Evolutionary conservation across 2,113 vertebrate genomes (phyloP), one percentile per base, ranked within the genome.

Genomic region (Corythornis cristatus): DNA sequence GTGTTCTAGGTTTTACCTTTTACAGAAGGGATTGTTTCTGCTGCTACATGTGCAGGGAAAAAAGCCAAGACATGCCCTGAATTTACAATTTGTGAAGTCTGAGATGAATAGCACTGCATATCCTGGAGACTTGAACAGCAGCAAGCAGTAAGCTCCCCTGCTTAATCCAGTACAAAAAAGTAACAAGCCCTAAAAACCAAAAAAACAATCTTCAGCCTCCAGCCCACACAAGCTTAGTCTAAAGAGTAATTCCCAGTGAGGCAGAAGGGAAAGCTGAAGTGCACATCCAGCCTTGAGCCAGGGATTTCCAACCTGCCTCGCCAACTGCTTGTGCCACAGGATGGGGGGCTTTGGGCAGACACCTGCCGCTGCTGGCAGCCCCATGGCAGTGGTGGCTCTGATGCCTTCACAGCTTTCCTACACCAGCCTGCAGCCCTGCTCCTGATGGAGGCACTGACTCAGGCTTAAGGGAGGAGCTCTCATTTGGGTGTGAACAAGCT

Each of bases 391-490:
- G 2, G 60, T 3, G 6, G 82, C 66, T 83, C 75, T 12, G 23
- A 50, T 29, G 57, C 20, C 2, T 11, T 8, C 6, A 0, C 37
- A 65, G 51, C 81, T 51, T 66, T 56, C 29, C 26, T 25, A 25
- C 6, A 0, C 37, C 16, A 1, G 56, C 68, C 54, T 85, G 85
- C 85, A 42, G 8, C 50, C 67, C 78, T 29, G 13, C 51, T 89
- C 56, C 86, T 29, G 11, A 35, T 78, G 33, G 37, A 57, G 81
- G 17, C 21, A 42, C 29, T 81, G 84, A 53, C 29, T 91, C 64
- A 77, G 76, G 82, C 12, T 67, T 58, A 67, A 91, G 48, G 51
- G 75, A 89, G 78, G 75, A 89, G 66, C 48, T 72, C 90, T 73
- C 25, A 23, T 48, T 56, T 51, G 25, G 18, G 53, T 57, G 15